A percentile compares a stretch with the other conserved stretches of the same genome.
These are phyloP conservation scores for Arge pagana DNA, from an alignment of 2,888 invertebrate species.

Conservation along the genomic window DNA sequence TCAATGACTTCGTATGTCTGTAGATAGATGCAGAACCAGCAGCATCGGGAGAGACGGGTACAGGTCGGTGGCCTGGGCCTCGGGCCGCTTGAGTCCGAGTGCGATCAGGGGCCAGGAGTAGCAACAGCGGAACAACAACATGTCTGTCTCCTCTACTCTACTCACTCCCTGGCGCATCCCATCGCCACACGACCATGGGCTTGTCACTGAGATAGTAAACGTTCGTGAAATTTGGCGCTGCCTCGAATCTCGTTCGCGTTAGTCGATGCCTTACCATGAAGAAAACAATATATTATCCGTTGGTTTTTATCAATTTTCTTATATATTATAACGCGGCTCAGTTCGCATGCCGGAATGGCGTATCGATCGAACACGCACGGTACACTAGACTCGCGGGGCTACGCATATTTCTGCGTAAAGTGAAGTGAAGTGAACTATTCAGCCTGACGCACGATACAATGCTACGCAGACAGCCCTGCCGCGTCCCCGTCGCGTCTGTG, in stretches of 20 bases:
- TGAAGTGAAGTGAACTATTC: constrained; percentile 38
- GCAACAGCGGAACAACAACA: constrained; percentile 22
- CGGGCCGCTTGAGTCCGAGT: constrained; percentile 26
- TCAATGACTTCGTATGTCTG: too few relatives aligned
- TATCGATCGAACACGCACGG: constrained; percentile 51
- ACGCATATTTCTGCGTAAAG: constrained; percentile 43
- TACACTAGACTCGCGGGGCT: constrained; percentile 40
- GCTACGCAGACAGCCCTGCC: constrained; percentile 31
- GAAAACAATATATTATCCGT: too few relatives aligned
- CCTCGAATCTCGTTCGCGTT: too few relatives aligned
- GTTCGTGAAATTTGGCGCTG: too few relatives aligned
- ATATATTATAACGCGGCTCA: constrained; percentile 41
- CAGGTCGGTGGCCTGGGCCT: constrained; percentile 44
- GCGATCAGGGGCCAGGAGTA: constrained; percentile 16
- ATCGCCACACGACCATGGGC: constrained; percentile 7
- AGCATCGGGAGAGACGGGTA: constrained; percentile 26
- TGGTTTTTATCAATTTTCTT: too few relatives aligned
- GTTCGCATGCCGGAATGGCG: constrained; percentile 51
- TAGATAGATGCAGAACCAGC: constrained; percentile 1
- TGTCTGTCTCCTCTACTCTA: constrained; percentile 18
- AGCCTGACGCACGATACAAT: constrained; percentile 38
- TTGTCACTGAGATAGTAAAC: too few relatives aligned
- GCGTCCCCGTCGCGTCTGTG: constrained; percentile 22
- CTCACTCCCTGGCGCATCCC: constrained; percentile 16
- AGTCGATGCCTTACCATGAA: too few relatives aligned